phyloP scores from a whole-genome alignment of 1,140 invertebrate genomes.

The Callitettix versicolor region DNA sequence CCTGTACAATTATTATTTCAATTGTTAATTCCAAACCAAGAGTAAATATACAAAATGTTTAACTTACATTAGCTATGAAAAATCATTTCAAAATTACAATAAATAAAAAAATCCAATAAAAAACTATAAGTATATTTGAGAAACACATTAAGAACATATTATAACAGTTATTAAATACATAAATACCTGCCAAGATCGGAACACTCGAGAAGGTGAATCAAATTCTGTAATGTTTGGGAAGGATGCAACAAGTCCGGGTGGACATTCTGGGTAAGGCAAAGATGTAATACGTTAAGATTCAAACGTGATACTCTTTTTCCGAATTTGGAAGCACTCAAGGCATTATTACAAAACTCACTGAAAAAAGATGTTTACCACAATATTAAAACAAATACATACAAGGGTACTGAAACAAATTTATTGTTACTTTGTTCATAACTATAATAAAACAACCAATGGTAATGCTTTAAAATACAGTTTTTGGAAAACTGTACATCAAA shows the following conservation, averaged over 20 bases:
- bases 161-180: too few species aligned
- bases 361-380: constrained; percentile 30
- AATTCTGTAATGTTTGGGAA: constrained; percentile 59
- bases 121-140: not conserved
- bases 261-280: constrained; percentile 70
- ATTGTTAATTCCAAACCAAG: too few species aligned
- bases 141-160: too few species aligned
- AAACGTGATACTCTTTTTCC: constrained; percentile 59
- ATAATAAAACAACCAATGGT: too few species aligned
- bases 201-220: constrained; percentile 56
- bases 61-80: not conserved
- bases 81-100: constrained; percentile 7
- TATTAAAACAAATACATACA: not conserved
- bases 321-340: constrained; percentile 61
- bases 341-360: constrained; percentile 63
- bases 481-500: too few species aligned
- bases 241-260: constrained; percentile 50
- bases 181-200: constrained; percentile 56
- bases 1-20: constrained; percentile 36
- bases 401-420: too few species aligned
- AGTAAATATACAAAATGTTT: constrained; percentile 19
- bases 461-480: too few species aligned
- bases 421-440: too few species aligned
- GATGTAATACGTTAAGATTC: constrained; percentile 70
- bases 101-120: constrained; percentile 15